Conservation (phyloP, 2,113 vertebrate genomes). For the Cinclus cinclus region DNA sequence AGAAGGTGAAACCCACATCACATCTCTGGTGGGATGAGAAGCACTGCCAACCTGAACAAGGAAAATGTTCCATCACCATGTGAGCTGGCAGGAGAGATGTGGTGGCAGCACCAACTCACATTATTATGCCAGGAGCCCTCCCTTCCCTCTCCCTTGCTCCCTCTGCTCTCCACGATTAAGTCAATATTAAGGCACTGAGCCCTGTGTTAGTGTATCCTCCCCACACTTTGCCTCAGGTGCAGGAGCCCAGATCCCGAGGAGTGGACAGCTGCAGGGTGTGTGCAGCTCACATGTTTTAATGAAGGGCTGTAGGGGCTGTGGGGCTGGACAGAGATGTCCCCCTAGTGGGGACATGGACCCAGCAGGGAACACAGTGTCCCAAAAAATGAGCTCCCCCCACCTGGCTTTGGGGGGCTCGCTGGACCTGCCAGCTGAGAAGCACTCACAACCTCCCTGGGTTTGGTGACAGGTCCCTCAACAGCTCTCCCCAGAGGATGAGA, state of each 20-base stretch:
- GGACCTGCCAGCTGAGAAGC: not conserved
- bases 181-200: not conserved
- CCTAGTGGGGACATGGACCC: rapidly evolving
- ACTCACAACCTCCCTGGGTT: not conserved
- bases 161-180: not conserved
- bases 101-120: not conserved
- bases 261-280: rapidly evolving
- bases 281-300: not conserved
- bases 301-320: not conserved
- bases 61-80: rapidly evolving
- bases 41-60: rapidly evolving
- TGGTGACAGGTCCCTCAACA: not conserved
- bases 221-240: rapidly evolving
- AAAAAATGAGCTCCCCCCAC: rapidly evolving
- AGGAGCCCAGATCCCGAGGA: not conserved
- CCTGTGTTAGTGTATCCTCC: not conserved
- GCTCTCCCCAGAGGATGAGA: rapidly evolving
- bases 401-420: not conserved
- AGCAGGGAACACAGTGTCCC: not conserved
- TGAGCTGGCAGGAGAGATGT: not conserved
- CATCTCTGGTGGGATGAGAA: not conserved
- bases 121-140: not conserved
- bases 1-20: not conserved
- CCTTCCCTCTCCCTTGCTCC: not conserved
- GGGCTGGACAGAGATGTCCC: rapidly evolving